A percentile compares a stretch with the other conserved stretches of the same genome.
Evolutionary conservation across 2,113 vertebrate genomes (phyloP).

Genomic region (Piprites chloris): DNA sequence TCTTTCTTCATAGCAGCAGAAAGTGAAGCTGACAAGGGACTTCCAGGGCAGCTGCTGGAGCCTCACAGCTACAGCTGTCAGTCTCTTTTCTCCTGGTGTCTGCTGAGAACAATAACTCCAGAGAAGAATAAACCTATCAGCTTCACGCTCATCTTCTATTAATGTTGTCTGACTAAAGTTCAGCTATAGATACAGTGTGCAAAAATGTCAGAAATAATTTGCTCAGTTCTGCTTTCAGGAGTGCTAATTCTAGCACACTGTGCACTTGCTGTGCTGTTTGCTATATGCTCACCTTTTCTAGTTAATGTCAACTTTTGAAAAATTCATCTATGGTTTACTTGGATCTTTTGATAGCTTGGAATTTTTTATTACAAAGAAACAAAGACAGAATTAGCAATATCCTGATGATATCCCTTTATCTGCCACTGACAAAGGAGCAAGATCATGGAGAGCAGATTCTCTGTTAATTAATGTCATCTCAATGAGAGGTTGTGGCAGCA

Average conservation of each 20-base stretch:
- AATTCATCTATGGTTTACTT: not conserved
- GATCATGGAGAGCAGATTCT: not conserved
- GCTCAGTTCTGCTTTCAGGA: not conserved
- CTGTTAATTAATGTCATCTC: constrained; percentile 28
- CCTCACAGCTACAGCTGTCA: not conserved
- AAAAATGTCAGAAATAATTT: not conserved
- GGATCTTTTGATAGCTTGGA: not conserved
- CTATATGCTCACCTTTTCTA: not conserved
- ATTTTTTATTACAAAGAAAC: not conserved
- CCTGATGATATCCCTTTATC: not conserved
- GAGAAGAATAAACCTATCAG: not conserved
- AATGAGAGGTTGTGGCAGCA: not conserved
- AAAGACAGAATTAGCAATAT: not conserved
- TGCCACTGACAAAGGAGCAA: not conserved
- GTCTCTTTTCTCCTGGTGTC: not conserved
- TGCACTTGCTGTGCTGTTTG: not conserved
- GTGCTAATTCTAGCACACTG: not conserved
- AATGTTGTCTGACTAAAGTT: not conserved
- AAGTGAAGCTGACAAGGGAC: not conserved
- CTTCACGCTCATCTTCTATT: not conserved
- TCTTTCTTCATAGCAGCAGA: not conserved
- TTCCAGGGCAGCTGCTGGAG: not conserved
- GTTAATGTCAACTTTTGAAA: not conserved
- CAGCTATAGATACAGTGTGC: not conserved
- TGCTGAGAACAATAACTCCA: not conserved